Percentiles rank a stretch among this genome's conserved stretches.
phyloP scores from a whole-genome alignment of 2,888 invertebrate genomes.

The Andrena trimmerana region DNA sequence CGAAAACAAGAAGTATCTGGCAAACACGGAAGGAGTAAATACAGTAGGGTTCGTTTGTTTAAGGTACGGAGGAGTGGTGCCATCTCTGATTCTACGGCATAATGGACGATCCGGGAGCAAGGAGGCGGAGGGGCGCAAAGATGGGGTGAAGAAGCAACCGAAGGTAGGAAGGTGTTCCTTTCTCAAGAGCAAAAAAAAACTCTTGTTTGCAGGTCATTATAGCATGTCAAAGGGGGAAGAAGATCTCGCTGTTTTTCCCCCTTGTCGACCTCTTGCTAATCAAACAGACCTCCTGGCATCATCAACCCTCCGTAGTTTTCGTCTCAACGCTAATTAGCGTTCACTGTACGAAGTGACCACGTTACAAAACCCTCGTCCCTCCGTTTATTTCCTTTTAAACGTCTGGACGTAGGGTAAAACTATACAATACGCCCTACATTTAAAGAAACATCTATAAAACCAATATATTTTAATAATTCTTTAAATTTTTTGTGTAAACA shows the following conservation, averaged over 20 bases:
- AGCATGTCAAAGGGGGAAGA: conserved; percentile 70
- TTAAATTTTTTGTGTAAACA: too few species aligned
- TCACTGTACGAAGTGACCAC: conserved; percentile 17
- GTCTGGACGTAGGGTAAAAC: too few species aligned
- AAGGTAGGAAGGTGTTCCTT: conserved; percentile 60
- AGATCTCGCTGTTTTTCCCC: conserved; percentile 66
- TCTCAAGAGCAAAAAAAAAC: conserved; percentile 65
- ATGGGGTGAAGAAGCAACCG: conserved; percentile 49
- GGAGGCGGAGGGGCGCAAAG: conserved; percentile 62
- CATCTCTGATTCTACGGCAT: conserved; percentile 64
- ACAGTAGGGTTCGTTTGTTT: conserved; percentile 78
- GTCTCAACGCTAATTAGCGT: conserved; percentile 52
- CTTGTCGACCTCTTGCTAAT: conserved; percentile 46
- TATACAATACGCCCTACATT: too few species aligned
- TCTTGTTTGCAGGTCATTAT: conserved; percentile 83
- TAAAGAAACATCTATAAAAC: too few species aligned
- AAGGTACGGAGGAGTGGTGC: conserved; percentile 63
- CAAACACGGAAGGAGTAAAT: conserved; percentile 81
- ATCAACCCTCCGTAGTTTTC: conserved; percentile 20
- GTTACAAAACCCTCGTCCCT: background rate
- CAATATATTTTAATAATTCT: too few species aligned
- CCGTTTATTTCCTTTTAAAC: background rate
- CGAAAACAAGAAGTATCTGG: conserved; percentile 81
- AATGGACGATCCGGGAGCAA: conserved; percentile 58
- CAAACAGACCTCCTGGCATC: conserved; percentile 46